Evolutionary conservation across 2,797 vertebrate species (phyloP).

Genomic region (Acanthopagrus latus): DNA sequence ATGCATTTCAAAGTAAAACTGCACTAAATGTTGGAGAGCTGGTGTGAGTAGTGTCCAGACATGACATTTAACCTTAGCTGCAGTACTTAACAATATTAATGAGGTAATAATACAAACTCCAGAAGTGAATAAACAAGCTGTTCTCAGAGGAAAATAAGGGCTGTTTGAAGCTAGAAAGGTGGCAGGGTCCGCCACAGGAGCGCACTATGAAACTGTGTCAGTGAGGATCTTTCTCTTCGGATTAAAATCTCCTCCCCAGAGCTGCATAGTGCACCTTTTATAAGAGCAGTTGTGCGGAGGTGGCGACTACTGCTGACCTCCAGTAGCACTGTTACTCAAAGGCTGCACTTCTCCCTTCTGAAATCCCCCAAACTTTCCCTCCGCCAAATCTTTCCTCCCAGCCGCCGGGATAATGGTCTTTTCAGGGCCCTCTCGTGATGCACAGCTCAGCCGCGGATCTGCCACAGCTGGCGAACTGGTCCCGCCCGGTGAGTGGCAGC

Average conservation of each 20-base stretch:
- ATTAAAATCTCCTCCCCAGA: no score
- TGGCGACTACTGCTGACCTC: slow-evolving; percentile 69
- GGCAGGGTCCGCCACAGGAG: no score
- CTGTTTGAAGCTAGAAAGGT: no score
- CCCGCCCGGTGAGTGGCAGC: slow-evolving; percentile 45
- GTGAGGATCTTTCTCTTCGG: no score
- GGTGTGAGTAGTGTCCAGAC: slow-evolving; percentile 23
- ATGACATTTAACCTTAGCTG: slow-evolving; percentile 12
- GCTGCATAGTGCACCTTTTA: no score
- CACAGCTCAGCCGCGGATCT: slow-evolving; percentile 44
- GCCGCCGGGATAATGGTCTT: slow-evolving; percentile 71
- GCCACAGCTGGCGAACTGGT: slow-evolving; percentile 55
- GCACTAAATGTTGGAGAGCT: not conserved
- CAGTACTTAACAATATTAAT: not conserved
- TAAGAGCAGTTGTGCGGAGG: slow-evolving; percentile 32
- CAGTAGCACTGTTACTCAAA: slow-evolving; percentile 71
- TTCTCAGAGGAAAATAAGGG: no score
- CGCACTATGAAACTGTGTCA: no score
- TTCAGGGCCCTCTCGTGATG: slow-evolving; percentile 71
- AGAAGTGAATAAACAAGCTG: no score
- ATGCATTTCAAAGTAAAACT: slow-evolving; percentile 2
- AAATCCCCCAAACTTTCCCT: slow-evolving; percentile 86
- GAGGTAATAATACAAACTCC: no score
- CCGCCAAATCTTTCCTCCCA: slow-evolving; percentile 64
- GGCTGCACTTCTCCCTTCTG: slow-evolving; percentile 68